A percentile compares a stretch with the other conserved stretches of the same genome.
Conservation (phyloP, 1,140 invertebrate genomes). For the Euschistus heros region DNA sequence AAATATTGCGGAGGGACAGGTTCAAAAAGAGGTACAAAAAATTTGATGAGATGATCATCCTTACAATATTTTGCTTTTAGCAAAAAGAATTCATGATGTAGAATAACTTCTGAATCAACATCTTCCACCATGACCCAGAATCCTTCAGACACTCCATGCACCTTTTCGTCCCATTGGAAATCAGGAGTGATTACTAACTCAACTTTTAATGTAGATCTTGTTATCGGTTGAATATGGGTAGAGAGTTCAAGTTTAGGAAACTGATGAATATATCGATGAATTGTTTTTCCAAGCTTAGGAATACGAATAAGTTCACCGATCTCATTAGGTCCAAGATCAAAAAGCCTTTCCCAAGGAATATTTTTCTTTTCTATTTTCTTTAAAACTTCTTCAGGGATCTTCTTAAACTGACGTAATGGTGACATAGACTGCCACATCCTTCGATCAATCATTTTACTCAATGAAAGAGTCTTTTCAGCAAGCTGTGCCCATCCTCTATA, state of each 20-base stretch:
- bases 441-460: constrained; percentile 98
- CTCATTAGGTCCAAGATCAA: constrained; percentile 93
- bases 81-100: constrained; percentile 97
- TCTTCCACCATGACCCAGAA: constrained; percentile 99
- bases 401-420: constrained; percentile 91
- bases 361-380: constrained; percentile 98
- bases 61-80: constrained; percentile 87
- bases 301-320: constrained; percentile 93
- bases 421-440: constrained; percentile 99
- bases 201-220: constrained; percentile 78
- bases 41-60: constrained; percentile 95
- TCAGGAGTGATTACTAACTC: constrained; percentile 98
- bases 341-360: constrained; percentile 82
- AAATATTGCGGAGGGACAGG: constrained; percentile 98
- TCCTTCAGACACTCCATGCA: constrained; percentile 89
- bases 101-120: constrained; percentile 88
- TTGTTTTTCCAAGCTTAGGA: constrained; percentile 92
- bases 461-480: constrained; percentile 86
- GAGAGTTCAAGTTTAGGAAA: constrained; percentile 91
- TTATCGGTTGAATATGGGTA: constrained; percentile 96
- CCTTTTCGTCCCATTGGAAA: constrained; percentile 98
- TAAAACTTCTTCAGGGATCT: constrained; percentile 96
- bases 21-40: constrained; percentile 97
- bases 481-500: constrained; percentile 93
- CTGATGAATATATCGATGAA: constrained; percentile 96